Base-by-base conservation (phyloP, 1,140 invertebrate genomes). In the Heterodera schachtii region DNA sequence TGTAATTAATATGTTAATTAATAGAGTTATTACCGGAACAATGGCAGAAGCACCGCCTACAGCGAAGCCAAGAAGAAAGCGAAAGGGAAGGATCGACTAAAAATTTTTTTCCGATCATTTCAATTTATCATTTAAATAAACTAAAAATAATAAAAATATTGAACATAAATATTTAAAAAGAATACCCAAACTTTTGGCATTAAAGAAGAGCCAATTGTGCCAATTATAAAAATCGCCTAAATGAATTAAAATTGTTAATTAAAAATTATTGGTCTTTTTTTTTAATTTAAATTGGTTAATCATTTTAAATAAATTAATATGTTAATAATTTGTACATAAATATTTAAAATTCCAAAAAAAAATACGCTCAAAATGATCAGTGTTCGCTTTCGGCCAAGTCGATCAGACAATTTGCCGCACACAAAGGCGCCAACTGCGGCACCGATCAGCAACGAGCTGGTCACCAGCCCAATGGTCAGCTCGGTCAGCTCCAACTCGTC, bases 371-470 rank as follows among this genome's bases (percentile, higher is more conserved):
- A 46, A 64, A 69, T 21, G 44, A 78, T 78, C 70, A 78, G 47
- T 43, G 77, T 78, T 19, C 47, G 47, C 21, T 44, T 78, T 46
- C 77, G 44, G 31, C 77, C 77, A 69, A 78, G 3, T 44, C 77
- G 46, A 46, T 78, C 77, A 31, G 77, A 52, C 21, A 78, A 11
- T 69, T 78, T 46, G 0, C 77, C 77, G 21, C 57, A n/a, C 44
- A 78, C 43, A 64, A 78, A 69, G 6, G 77, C 66, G 5, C 77
- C 77, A 78, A 78, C 19, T 31, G 77, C 31, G 21, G 77, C 77
- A 44, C 77, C 77, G 43, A 78, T 78, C 70, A 78, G 49, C 70
- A 78, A 46, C 13, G 77, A 78, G 70, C 77, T 78, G 44, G 77
- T 69, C 31, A 69, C 44, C 9, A 78, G 47, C 31, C 77, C 77